A percentile compares a stretch with the other conserved stretches of the same genome.
Conservation (phyloP, 2,888 invertebrate species). For the Ornithoptera alexandrae region DNA sequence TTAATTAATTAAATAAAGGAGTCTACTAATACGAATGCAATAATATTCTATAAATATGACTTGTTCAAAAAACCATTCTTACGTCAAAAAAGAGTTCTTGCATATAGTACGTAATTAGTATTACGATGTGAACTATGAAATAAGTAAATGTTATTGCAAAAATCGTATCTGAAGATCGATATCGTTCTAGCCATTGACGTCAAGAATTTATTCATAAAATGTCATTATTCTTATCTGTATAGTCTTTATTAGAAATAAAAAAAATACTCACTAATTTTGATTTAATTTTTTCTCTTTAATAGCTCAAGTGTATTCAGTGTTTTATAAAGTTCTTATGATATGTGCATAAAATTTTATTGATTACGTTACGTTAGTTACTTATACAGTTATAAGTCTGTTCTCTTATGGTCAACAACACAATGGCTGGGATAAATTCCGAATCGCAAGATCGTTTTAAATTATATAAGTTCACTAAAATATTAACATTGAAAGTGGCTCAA, state of each 20-base stretch:
- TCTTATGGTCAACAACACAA: constrained; percentile 39
- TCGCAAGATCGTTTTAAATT: constrained; percentile 80
- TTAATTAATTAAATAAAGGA: too few relatives aligned
- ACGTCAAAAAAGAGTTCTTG: background rate
- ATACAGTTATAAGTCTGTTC: background rate
- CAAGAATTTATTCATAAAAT: background rate
- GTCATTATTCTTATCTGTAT: constrained; percentile 13
- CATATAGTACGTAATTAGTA: background rate
- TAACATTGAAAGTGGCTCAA: constrained; percentile 92
- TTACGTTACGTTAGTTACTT: background rate
- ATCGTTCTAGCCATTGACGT: constrained; percentile 3
- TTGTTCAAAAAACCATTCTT: too few relatives aligned
- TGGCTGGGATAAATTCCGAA: constrained; percentile 56
- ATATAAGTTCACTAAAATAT: constrained; percentile 93
- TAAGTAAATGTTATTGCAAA: background rate
- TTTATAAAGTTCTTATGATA: background rate
- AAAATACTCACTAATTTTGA: background rate
- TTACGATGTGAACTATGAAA: background rate
- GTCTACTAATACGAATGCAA: too few relatives aligned
- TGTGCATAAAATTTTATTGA: background rate
- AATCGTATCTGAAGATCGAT: background rate
- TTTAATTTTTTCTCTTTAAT: background rate
- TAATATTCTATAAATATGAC: too few relatives aligned
- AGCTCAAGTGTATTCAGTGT: background rate
- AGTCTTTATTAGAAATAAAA: constrained; percentile 2